Base-by-base conservation (phyloP, 2,888 invertebrate species). In the Criorhina ranunculi region DNA sequence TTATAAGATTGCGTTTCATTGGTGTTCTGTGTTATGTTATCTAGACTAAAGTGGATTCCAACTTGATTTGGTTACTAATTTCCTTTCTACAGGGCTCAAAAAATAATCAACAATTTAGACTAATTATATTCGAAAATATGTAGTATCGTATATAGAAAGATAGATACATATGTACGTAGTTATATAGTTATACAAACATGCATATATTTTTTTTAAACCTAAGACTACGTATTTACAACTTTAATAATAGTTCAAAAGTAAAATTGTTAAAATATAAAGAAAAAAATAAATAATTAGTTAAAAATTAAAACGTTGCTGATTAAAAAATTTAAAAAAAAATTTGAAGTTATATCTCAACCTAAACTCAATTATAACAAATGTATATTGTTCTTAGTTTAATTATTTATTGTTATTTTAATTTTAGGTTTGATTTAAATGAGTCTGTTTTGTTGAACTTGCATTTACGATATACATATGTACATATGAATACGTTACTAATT, bases 331-430 rank as follows among this genome's bases (percentile, higher is more conserved):
- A 15, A 15, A 42, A 40, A 12, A 5, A 37, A 55, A 75, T 19
- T 6, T 44, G 51, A 49, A 35, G 37, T 66, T 57, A 72, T 49
- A 35, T 64, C 19, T 49, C 24, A 49, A 51, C 37, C 12, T 17
- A 53, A 15, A 29, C 64, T 49, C n/a, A 64, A 46, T 69, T 35
- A 69, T 64, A 44, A 62, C 35, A 51, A 59, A 55, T 62, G 55
- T 60, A 64, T 51, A 64, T 70, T 55, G 9, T 69, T 67, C 8
- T 62, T 77, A 76, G 62, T 49, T 62, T 51, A 70, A 40, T 70
- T 70, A 82, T 82, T 82, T 82, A 82, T 82, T 81, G 81, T 64
- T 70, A 40, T 70, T 70, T 1, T 51, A 70, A 46, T 76, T 24
- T 42, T 55, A 75, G 42, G 24, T 29, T 12, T 8, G 29, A 29